These are phyloP conservation scores for Steinernema carpocapsae DNA, from an alignment of 2,888 invertebrate species.

Conservation along the genomic window DNA sequence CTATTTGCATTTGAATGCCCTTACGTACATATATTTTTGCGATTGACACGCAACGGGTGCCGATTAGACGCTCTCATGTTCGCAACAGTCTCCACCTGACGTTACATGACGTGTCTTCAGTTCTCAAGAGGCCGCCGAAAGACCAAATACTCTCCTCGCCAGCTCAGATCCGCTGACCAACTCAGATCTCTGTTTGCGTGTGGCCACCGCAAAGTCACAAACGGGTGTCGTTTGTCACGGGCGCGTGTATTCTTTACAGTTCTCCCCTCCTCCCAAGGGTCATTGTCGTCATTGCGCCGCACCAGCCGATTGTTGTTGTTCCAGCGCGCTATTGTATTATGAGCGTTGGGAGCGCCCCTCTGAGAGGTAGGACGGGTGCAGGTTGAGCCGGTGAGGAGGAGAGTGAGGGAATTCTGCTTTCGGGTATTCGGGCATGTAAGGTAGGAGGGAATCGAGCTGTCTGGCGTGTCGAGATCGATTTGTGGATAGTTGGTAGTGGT, in stretches of 20 bases:
- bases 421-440: neutral
- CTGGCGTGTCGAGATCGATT: no score
- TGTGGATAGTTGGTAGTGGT: no score
- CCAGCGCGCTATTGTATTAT: conserved; percentile 7
- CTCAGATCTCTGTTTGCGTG: neutral
- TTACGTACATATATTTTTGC: no score
- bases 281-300: neutral
- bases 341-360: neutral
- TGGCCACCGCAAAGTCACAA: neutral
- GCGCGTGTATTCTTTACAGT: conserved; percentile 15
- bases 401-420: neutral
- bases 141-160: neutral
- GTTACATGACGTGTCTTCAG: no score
- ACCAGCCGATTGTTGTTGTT: neutral
- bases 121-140: no score
- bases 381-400: neutral
- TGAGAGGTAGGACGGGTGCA: neutral
- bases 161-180: conserved; percentile 2
- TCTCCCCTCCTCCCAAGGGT: conserved; percentile 22
- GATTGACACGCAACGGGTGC: no score
- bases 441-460: neutral
- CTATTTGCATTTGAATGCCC: no score
- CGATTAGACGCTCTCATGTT: no score
- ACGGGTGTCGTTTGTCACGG: conserved; percentile 31
- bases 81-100: no score